These are phyloP conservation scores for Marronus borbonicus DNA, from an alignment of 2,888 invertebrate genomes.

Conservation along the genomic window DNA sequence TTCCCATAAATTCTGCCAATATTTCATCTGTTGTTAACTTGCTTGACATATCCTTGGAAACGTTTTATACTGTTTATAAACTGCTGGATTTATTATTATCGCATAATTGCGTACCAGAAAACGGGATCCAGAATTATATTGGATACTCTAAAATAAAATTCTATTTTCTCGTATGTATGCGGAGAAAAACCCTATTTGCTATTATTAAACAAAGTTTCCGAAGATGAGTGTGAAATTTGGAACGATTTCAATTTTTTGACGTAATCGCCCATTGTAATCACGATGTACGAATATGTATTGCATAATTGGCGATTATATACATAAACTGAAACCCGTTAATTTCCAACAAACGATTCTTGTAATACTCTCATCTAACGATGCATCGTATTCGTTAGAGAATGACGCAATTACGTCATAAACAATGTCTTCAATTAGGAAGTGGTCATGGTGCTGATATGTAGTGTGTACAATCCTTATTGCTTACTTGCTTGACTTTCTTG, in stretches of 20 bases:
- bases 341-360: not conserved
- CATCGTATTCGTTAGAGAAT: conserved; percentile 12
- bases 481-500: not conserved
- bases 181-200: conserved; percentile 26
- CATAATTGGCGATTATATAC: conserved; percentile 13
- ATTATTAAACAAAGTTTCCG: conserved; percentile 42
- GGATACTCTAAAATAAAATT: conserved; percentile 22
- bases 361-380: not conserved
- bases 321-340: not conserved
- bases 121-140: conserved; percentile 5
- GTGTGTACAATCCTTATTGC: not conserved
- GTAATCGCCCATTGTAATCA: conserved; percentile 19
- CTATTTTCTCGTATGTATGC: conserved; percentile 24
- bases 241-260: conserved; percentile 34
- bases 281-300: conserved; percentile 17
- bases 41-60: too few species aligned
- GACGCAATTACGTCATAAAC: conserved; percentile 11
- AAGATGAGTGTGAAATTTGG: conserved; percentile 42
- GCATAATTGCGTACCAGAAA: not conserved
- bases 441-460: conserved; percentile 11
- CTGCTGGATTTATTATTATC: too few species aligned
- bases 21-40: too few species aligned
- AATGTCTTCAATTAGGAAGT: conserved; percentile 34
- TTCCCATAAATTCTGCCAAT: too few species aligned
- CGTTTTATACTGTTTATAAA: too few species aligned